Base-by-base conservation (phyloP, 2,797 vertebrate species). In the Urocyon cinereoargenteus region DNA sequence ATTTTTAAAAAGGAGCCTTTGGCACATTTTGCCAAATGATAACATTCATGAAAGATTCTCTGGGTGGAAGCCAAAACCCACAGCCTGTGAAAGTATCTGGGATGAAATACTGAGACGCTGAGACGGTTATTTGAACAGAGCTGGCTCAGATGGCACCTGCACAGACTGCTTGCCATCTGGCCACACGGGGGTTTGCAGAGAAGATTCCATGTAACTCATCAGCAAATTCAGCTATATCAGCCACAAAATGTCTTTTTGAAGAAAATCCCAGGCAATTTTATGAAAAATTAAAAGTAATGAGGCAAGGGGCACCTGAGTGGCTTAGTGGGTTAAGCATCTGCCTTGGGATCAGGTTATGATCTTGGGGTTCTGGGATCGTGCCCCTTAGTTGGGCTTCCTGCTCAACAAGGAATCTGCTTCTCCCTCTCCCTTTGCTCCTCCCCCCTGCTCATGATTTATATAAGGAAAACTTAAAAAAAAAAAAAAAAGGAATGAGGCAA, bases 361-460 rank as follows among this genome's bases (percentile, higher is more conserved):
- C 64, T n/a, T 4, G 31, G 64, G 64, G 15, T n/a, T 16, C 31
- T n/a, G 64, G 31, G 7, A 66, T 66, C 6, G 64, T n/a, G 64
- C 15, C 7, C 64, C 3, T 0, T 7, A 1, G 6, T 8, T 31
- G 3, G 31, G 31, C 64, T 66, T 15, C 31, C 3, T 9, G 31
- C 64, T 66, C 64, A n/a, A 1, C 1, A 16, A 31, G 6, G 64
- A 66, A 16, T 16, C 64, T 66, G 64, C 16, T n/a, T 66, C 31
- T 8, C 3, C 31, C 7, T 66, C 31, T 66, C 6, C 15, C 62
- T 57, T 7, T 19, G 16, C 55, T 18, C 13, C 31, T 18, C 6
- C 64, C 28, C 15, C 64, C 8, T 45, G 8, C 64, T 34, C 19
- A 8, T 68, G 16, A 57, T 57, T 57, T 34, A 16, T 68, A 45